phyloP scores from a whole-genome alignment of 2,797 vertebrate species.

The Nannoperca australis region DNA sequence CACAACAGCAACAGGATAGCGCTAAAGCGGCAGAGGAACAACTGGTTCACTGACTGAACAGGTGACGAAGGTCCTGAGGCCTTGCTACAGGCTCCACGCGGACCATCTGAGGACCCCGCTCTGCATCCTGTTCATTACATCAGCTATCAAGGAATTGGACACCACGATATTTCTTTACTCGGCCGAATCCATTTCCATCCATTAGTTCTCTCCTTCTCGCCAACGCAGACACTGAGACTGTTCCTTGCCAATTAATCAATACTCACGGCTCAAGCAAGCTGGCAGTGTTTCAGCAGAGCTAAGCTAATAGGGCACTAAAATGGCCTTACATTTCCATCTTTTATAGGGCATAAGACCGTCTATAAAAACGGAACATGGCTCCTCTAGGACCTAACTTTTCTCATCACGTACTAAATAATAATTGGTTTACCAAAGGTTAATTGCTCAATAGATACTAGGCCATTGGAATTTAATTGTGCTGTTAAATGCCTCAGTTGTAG shows the following conservation, averaged over 20 bases:
- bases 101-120: conserved; percentile 25
- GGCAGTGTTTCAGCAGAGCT: conserved; percentile 75
- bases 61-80: conserved; percentile 41
- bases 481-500: conserved; percentile 81
- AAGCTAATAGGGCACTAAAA: conserved; percentile 79
- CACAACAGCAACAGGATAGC: conserved; percentile 32
- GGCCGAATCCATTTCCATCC: conserved; percentile 35
- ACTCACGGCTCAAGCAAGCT: conserved; percentile 63
- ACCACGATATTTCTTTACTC: conserved; percentile 6
- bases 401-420: conserved; percentile 85
- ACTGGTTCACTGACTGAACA: conserved; percentile 45
- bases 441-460: conserved; percentile 83
- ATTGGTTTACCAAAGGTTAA: conserved; percentile 90
- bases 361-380: conserved; percentile 83
- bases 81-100: conserved; percentile 10
- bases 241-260: conserved; percentile 80
- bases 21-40: conserved; percentile 28
- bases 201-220: conserved; percentile 60
- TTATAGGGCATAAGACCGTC: conserved; percentile 76
- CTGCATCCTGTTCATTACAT: conserved; percentile 21
- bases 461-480: conserved; percentile 85
- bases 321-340: conserved; percentile 71
- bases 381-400: conserved; percentile 83
- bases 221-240: conserved; percentile 58
- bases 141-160: conserved; percentile 10